Evolutionary conservation across 2,113 vertebrate species (phyloP).

Genomic region (Brienomyrus brachyistius): DNA sequence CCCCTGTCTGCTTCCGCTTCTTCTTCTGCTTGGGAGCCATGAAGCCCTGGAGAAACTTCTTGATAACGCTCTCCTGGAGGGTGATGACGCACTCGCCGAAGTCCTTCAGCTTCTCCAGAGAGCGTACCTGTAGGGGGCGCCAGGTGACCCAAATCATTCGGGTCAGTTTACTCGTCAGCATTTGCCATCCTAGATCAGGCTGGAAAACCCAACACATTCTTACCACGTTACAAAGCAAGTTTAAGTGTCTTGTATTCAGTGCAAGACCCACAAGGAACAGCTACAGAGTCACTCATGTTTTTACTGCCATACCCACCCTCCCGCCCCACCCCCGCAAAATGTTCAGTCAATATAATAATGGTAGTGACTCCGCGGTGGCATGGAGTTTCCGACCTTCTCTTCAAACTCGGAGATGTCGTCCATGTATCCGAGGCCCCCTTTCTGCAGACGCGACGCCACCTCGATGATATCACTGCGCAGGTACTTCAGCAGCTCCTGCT

Average conservation of each 20-base stretch:
- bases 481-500: constrained; percentile 81
- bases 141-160: neutral
- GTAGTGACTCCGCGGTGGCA: neutral
- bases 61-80: constrained; percentile 86
- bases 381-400: constrained; percentile 62
- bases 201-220: neutral
- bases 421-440: constrained; percentile 89
- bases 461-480: constrained; percentile 89
- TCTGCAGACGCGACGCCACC: constrained; percentile 84
- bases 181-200: no score
- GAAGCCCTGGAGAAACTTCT: constrained; percentile 97
- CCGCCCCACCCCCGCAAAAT: neutral
- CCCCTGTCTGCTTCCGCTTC: constrained; percentile 76
- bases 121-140: constrained; percentile 59
- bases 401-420: constrained; percentile 79
- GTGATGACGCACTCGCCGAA: constrained; percentile 87
- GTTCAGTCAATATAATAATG: neutral
- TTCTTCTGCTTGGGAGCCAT: constrained; percentile 96
- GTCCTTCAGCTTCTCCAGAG: constrained; percentile 79
- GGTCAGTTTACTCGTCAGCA: neutral
- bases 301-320: neutral
- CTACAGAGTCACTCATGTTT: neutral
- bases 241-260: neutral
- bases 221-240: neutral
- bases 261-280: neutral